These are phyloP conservation scores for Bactericera cockerelli DNA, from an alignment of 1,140 invertebrate genomes.

Conservation along the genomic window DNA sequence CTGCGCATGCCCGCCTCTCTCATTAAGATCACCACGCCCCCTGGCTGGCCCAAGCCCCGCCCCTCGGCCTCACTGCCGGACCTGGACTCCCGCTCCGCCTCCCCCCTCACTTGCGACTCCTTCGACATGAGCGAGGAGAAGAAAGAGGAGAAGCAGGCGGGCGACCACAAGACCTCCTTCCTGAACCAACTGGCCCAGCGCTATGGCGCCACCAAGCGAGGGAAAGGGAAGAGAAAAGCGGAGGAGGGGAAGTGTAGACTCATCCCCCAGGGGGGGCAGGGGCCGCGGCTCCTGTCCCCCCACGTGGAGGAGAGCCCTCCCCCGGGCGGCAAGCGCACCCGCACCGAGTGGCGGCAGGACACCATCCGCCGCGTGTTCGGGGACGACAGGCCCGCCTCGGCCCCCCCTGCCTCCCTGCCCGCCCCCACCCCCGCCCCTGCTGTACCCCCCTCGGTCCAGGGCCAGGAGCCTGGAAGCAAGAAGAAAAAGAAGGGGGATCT, in stretches of 20 bases:
- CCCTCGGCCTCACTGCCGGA: conserved; percentile 58
- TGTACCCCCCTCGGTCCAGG: conserved; percentile 28
- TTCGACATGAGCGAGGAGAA: conserved; percentile 32
- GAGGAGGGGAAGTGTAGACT: conserved; percentile 3
- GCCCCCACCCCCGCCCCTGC: conserved; percentile 21
- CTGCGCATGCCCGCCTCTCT: conserved; percentile 57
- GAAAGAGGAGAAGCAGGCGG: conserved; percentile 21
- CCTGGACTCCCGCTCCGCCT: conserved; percentile 46
- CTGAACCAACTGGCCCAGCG: conserved; percentile 45
- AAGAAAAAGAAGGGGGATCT: not conserved
- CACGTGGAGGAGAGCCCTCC: not conserved
- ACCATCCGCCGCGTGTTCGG: conserved; percentile 42
- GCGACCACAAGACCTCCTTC: conserved; percentile 38
- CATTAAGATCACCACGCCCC: conserved; percentile 45
- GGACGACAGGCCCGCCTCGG: conserved; percentile 48
- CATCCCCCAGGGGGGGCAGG: conserved; percentile 18
- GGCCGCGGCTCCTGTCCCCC: conserved; percentile 13
- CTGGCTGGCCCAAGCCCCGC: conserved; percentile 22
- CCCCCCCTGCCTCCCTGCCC: conserved; percentile 36
- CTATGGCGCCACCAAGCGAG: conserved; percentile 38
- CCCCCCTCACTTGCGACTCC: conserved; percentile 43
- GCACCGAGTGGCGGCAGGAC: not conserved
- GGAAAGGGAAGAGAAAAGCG: conserved; percentile 19
- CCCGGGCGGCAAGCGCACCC: not conserved
- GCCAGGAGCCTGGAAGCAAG: not conserved